Percentiles rank a stretch among this genome's conserved stretches.
phyloP scores from a whole-genome alignment of 2,113 vertebrate genomes.

The Rhinoptilus africanus region DNA sequence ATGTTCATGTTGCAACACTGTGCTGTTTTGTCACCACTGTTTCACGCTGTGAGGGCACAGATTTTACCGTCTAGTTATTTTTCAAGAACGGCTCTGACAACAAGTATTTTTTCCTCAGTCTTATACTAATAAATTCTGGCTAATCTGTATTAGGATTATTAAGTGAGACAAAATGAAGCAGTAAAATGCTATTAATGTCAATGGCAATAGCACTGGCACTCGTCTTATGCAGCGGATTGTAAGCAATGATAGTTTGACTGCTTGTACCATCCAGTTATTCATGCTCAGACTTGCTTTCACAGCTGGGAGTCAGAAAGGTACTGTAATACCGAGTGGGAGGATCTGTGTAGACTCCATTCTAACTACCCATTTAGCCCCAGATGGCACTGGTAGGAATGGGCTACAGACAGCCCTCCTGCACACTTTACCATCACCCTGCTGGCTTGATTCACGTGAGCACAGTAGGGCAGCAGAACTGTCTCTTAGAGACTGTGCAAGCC shows the following conservation, averaged over 20 bases:
- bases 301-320: neutral
- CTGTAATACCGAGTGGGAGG: no score
- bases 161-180: neutral
- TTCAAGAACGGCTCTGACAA: neutral
- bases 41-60: neutral
- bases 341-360: neutral
- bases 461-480: neutral
- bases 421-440: neutral
- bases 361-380: neutral
- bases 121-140: neutral
- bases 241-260: neutral
- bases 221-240: neutral
- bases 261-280: neutral
- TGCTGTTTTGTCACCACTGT: neutral
- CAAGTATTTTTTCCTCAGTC: neutral
- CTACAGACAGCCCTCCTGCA: neutral
- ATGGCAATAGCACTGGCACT: neutral
- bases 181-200: neutral
- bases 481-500: neutral
- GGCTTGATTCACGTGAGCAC: neutral
- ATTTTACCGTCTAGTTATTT: neutral
- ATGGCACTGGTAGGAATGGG: neutral
- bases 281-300: neutral
- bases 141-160: neutral
- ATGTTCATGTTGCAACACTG: neutral